Base-by-base conservation (phyloP, 2,888 invertebrate genomes). In the Rapana venosa region DNA sequence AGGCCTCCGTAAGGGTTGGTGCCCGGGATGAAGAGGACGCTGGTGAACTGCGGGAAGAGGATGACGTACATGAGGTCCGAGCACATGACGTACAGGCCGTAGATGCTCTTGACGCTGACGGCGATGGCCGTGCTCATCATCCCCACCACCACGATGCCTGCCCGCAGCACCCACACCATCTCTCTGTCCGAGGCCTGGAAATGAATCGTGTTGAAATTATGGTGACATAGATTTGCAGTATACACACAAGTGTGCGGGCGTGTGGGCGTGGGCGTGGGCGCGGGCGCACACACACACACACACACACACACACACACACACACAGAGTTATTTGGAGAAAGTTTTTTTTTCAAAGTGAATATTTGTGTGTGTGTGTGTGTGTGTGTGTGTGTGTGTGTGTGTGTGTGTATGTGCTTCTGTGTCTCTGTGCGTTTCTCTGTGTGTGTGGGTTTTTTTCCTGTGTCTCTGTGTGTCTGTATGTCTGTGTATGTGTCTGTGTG, bases 51-150 rank as follows among this genome's bases (percentile, higher is more conserved):
- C 17, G 94, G 94, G 90, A 94, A 93, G 36, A 93, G 91, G 56
- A 93, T 88, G 66, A 94, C 93, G 91, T 93, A 93, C 93, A 94
- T 93, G 32, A 93, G 92, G 88, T 94, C 94, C 6, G 92, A 92
- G 66, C 93, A 94, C 61, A 94, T 87, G 35, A 92, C 89, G 89
- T 92, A 93, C 32, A 94, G 90, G 22, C 93, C 93, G 89, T 93
- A 94, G 30, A 93, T 91, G 85, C 91, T 92, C 30, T 88, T 87
- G 30, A 92, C 92, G 17, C 87, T 87, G 20, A 93, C 86, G 32
- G 93, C 94, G 22, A 94, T 88, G 22, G 91, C 84, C 11, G 93
- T 92, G 81, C 91, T 91, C 8, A 93, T 70, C 0, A 87, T 66
- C 11, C 93, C 93, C 30, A 90, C 88, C 4, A 92, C 90, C 8